Base-by-base conservation (phyloP, 1,140 invertebrate species). In the Ips nitidus region DNA sequence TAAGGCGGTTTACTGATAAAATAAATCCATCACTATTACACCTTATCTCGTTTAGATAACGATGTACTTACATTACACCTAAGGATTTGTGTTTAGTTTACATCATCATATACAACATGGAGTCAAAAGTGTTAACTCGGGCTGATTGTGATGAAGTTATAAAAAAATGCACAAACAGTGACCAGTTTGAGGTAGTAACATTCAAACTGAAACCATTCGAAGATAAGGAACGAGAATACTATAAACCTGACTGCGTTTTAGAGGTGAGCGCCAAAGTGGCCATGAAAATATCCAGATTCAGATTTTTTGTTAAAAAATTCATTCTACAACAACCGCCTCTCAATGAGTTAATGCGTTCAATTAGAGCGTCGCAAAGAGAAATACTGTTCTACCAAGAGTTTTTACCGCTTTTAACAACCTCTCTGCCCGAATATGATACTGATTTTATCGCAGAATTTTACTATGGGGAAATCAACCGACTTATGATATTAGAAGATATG, bases 401-500 rank as follows among this genome's bases (percentile, higher is more conserved):
- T 37, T 22, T 70, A 38, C 52, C 69, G 8, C 41, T 42, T 3
- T 4, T 70, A 8, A 40, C 6, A 41, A 6, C 41, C 3, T 22
- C 40, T 38, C 38, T 59, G 22, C 41, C 36, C n/a, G 37, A 65
- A 39, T 64, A 43, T 45, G 39, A 65, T 6, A 6, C 39, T 1
- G 61, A 70, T 59, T 64, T 70, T 65, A 38, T 42, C 6, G 40
- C 61, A n/a, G 6, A 64, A 3, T 70, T 59, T 52, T 50, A 64
- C 1, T 45, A 45, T 8, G 61, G 62, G 3, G 7, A 64, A 6
- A 3, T 37, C 4, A 40, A 59, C 39, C n/a, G 43, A 1, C 4
- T 65, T 5, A 59, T 70, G n/a, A 65, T 70, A 7, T 41, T 65
- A n/a, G 69, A 70, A 59, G 69, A 70, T 39, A 56, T 70, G 50